phyloP scores from a whole-genome alignment of 2,797 vertebrate genomes.

The Hydrolagus colliei region DNA sequence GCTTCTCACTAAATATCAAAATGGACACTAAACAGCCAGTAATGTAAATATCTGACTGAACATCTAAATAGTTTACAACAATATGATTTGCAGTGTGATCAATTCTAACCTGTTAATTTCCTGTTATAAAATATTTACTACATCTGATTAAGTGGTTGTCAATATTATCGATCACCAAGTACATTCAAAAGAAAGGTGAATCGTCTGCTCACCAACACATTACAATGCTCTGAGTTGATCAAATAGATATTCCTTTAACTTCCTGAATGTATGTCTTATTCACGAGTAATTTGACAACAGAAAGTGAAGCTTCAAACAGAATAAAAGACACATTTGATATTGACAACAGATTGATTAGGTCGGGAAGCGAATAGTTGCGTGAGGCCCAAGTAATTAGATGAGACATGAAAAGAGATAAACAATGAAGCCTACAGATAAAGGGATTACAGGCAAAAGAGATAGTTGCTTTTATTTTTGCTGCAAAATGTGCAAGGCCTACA shows the following conservation, averaged over 20 bases:
- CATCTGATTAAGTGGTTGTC: background rate
- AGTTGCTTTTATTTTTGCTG: constrained; percentile 6
- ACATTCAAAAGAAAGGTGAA: background rate
- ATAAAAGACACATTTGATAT: constrained; percentile 2
- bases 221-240: background rate
- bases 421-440: constrained; percentile 1
- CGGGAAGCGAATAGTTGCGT: background rate
- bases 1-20: background rate
- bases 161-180: background rate
- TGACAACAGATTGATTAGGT: background rate
- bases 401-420: background rate
- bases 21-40: background rate
- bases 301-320: background rate
- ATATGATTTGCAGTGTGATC: background rate
- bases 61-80: background rate
- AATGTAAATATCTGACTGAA: background rate
- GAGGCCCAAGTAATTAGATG: background rate
- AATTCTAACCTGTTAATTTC: constrained; percentile 22
- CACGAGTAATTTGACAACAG: background rate
- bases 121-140: background rate
- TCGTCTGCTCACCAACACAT: background rate
- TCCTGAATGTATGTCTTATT: background rate
- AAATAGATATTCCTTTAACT: background rate
- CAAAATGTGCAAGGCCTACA: background rate
- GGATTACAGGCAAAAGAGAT: background rate